Percentiles rank a stretch among this genome's conserved stretches.
These are phyloP conservation scores for Vombatus ursinus DNA, from an alignment of 2,113 vertebrate species.

Conservation along the genomic window DNA sequence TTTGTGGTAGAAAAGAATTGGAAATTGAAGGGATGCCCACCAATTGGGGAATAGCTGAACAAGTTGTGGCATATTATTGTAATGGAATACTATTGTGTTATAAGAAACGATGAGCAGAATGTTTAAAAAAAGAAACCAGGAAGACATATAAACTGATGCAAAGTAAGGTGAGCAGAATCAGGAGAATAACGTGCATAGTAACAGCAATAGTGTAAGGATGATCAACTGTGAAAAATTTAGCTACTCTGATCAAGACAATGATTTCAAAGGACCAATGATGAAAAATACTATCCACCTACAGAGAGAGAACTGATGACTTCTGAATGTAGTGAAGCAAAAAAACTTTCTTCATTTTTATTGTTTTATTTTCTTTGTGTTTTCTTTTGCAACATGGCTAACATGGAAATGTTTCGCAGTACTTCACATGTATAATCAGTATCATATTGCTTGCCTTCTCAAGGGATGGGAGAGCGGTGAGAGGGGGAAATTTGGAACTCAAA, in stretches of 20 bases:
- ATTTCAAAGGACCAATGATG: neutral
- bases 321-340: neutral
- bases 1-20: neutral
- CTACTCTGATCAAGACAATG: too few relatives aligned
- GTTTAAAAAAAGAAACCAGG: neutral
- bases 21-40: neutral
- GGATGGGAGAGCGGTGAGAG: neutral
- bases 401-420: neutral
- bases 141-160: neutral
- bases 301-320: neutral
- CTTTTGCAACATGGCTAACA: neutral
- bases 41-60: too few relatives aligned
- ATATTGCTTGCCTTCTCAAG: neutral
- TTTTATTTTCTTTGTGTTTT: neutral
- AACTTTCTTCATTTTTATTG: neutral
- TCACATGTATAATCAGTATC: neutral
- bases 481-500: neutral
- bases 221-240: neutral
- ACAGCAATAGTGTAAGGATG: neutral
- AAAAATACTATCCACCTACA: neutral
- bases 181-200: neutral
- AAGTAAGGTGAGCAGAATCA: neutral
- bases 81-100: neutral
- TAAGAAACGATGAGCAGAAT: neutral
- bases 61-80: too few relatives aligned